Conservation (phyloP, 2,888 invertebrate genomes). For the Tetheella fluctuosa region DNA sequence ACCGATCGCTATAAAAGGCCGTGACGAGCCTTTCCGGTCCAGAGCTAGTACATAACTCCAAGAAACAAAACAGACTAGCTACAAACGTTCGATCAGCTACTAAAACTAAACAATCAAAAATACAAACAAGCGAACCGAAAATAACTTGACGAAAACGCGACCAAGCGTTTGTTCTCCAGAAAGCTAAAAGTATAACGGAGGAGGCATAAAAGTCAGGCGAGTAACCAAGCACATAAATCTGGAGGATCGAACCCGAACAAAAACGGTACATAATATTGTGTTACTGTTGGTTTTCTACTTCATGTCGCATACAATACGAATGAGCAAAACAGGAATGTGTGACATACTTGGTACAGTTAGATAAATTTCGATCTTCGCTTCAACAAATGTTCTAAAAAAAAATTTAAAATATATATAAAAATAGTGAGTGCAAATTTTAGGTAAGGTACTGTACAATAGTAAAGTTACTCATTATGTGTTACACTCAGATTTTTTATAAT, state of each 20-base stretch:
- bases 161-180: conserved; percentile 40
- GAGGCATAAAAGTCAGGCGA: conserved; percentile 51
- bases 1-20: not conserved
- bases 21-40: not conserved
- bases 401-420: too few relatives aligned
- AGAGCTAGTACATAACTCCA: conserved; percentile 16
- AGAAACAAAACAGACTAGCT: conserved; percentile 29
- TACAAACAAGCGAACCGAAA: conserved; percentile 31
- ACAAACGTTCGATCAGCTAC: conserved; percentile 29
- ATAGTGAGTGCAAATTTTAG: too few relatives aligned
- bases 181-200: conserved; percentile 41
- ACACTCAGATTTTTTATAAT: too few relatives aligned
- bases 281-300: not conserved
- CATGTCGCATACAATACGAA: not conserved
- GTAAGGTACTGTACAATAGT: too few relatives aligned
- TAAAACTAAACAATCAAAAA: conserved; percentile 34
- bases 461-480: too few relatives aligned
- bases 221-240: conserved; percentile 53
- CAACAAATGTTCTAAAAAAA: too few relatives aligned
- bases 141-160: conserved; percentile 36
- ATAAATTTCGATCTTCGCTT: not conserved
- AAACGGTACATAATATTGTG: conserved; percentile 16
- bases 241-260: conserved; percentile 32
- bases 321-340: not conserved
- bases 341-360: not conserved